phyloP scores from a whole-genome alignment of 2,888 invertebrate species.

The Volucella inflata region DNA sequence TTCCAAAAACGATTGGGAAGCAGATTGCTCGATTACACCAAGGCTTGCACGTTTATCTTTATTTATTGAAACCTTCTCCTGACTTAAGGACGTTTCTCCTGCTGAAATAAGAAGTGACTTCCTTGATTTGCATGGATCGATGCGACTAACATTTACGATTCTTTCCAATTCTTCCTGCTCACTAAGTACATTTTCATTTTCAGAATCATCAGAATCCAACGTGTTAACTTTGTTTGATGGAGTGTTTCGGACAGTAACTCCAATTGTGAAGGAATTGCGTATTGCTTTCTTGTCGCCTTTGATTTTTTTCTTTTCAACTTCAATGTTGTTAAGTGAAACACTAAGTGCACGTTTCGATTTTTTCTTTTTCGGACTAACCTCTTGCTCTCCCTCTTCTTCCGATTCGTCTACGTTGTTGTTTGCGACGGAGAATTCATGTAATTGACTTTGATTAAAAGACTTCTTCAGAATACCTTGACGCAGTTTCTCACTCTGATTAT shows the following conservation, averaged over 20 bases:
- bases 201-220: not conserved
- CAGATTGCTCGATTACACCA: constrained; percentile 71
- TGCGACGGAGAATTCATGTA: not conserved
- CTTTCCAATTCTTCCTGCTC: constrained; percentile 77
- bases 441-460: constrained; percentile 45
- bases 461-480: constrained; percentile 45
- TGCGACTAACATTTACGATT: constrained; percentile 75
- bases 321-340: constrained; percentile 70
- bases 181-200: constrained; percentile 36
- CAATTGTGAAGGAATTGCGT: constrained; percentile 77
- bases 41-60: constrained; percentile 51
- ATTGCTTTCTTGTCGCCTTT: constrained; percentile 23
- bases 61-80: not conserved
- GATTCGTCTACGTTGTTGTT: not conserved
- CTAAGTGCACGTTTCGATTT: constrained; percentile 56
- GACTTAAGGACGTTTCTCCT: not conserved
- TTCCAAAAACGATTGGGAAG: constrained; percentile 81
- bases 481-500: constrained; percentile 21
- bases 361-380: constrained; percentile 1
- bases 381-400: constrained; percentile 18
- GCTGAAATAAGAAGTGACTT: constrained; percentile 37
- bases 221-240: not conserved
- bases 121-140: constrained; percentile 44
- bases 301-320: constrained; percentile 49
- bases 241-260: constrained; percentile 63